Evolutionary conservation across 2,113 vertebrate genomes (phyloP), one percentile per base, ranked within the genome.

Genomic region (Mobula hypostoma): DNA sequence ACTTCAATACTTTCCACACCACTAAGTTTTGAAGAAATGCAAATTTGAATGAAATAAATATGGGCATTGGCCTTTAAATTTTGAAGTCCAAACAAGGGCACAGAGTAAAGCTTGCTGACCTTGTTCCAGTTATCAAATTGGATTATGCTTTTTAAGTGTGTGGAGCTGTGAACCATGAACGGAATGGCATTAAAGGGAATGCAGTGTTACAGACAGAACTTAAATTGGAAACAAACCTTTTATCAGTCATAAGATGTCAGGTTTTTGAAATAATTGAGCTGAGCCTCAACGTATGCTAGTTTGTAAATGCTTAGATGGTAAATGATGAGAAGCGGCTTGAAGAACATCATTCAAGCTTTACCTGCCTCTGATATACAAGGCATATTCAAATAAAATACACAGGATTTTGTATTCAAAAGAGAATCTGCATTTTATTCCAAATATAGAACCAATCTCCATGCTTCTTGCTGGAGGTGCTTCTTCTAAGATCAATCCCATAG

Each of bases 171-270:
- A 88, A 88, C 83, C 83, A 88, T 63, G 58, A 88, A 63, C 61
- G 21, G 83, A 63, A 61, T 61, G 58, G n/a, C 83, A 88, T 61
- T 61, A 88, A n/a, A 58, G 48, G 27, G 82, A 58, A 48, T 14
- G 82, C 58, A 63, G n/a, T 29, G 1, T 56, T 63, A 29, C 83
- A 17, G 24, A n/a, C 83, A n/a, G 56, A 88, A 88, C 29, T 88
- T 63, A 88, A 88, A 88, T 88, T 88, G 83, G 83, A 88, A 87
- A n/a, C 83, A 88, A 88, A 88, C 56, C 83, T 63, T n/a, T 63
- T 88, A 88, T 63, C 83, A 88, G 83, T 63, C 58, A 88, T 56
- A 88, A 88, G 61, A 29, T 88, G 83, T 63, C 29, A 12, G 63
- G 58, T 63, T 24, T 56, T 88, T 63, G 27, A n/a, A n/a, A 58